Evolutionary conservation across 2,888 invertebrate species (phyloP).

Genomic region (Rhogogaster chlorosoma): DNA sequence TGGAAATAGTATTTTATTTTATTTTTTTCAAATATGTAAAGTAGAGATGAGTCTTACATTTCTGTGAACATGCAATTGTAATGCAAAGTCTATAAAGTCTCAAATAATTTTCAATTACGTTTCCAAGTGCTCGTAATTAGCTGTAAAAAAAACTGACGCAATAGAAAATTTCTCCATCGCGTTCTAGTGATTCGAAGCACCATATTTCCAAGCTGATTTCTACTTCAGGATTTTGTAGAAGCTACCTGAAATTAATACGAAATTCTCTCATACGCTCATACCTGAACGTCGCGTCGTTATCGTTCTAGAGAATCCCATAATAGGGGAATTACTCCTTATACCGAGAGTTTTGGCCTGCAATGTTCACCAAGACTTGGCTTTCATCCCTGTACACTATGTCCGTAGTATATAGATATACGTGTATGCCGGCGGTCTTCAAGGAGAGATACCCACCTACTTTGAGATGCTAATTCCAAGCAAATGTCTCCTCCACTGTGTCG

Average conservation of each 20-base stretch:
- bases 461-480: constrained; percentile 29
- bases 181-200: no score
- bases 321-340: neutral
- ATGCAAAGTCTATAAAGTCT: no score
- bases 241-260: neutral
- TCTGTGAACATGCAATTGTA: no score
- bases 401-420: neutral
- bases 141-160: no score
- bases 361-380: neutral
- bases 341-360: constrained; percentile 6
- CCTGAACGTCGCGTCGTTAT: neutral
- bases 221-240: neutral
- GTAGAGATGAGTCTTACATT: no score
- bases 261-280: neutral
- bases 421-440: neutral
- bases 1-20: no score
- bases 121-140: no score
- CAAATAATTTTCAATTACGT: no score
- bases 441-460: constrained; percentile 5
- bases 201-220: neutral
- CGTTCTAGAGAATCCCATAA: neutral
- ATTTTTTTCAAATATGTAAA: no score
- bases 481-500: neutral
- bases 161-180: no score
- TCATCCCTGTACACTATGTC: neutral